A percentile compares a stretch with the other conserved stretches of the same genome.
phyloP scores from a whole-genome alignment of 2,888 invertebrate species.

The Oeneis ivallda region DNA sequence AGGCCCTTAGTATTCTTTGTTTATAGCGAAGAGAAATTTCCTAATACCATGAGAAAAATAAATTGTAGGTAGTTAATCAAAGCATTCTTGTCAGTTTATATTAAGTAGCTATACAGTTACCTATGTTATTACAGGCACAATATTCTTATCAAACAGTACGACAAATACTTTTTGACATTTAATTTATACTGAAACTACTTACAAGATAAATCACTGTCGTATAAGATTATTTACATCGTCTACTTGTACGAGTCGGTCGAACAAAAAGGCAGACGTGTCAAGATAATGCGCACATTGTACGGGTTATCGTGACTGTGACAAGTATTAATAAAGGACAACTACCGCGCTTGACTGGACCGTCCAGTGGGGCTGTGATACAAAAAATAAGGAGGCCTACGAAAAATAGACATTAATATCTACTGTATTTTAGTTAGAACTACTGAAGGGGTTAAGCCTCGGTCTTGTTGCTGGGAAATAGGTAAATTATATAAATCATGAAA shows the following conservation, averaged over 20 bases:
- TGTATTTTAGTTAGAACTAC: too few relatives aligned
- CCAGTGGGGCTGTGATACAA: constrained; percentile 49
- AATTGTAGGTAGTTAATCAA: background rate
- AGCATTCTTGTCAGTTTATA: background rate
- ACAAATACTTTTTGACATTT: background rate
- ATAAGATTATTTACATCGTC: constrained; percentile 20
- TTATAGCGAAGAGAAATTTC: background rate
- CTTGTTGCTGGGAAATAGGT: too few relatives aligned
- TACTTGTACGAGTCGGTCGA: constrained; percentile 30
- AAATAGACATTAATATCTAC: constrained; percentile 1
- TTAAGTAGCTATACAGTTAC: too few relatives aligned
- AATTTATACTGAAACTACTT: background rate
- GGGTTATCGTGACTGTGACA: constrained; percentile 75
- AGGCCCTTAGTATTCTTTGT: too few relatives aligned
- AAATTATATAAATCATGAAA: too few relatives aligned
- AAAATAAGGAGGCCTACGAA: constrained; percentile 23
- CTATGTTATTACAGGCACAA: background rate
- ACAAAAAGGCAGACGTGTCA: constrained; percentile 64
- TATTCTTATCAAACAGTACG: background rate
- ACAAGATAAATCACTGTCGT: constrained; percentile 13
- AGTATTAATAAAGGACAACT: constrained; percentile 77
- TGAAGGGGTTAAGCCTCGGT: too few relatives aligned
- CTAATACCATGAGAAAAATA: too few relatives aligned
- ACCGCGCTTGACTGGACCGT: constrained; percentile 56
- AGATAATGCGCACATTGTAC: constrained; percentile 57